These are phyloP conservation scores for Melanaphis sacchari DNA, from an alignment of 1,140 invertebrate species.

Conservation along the genomic window DNA sequence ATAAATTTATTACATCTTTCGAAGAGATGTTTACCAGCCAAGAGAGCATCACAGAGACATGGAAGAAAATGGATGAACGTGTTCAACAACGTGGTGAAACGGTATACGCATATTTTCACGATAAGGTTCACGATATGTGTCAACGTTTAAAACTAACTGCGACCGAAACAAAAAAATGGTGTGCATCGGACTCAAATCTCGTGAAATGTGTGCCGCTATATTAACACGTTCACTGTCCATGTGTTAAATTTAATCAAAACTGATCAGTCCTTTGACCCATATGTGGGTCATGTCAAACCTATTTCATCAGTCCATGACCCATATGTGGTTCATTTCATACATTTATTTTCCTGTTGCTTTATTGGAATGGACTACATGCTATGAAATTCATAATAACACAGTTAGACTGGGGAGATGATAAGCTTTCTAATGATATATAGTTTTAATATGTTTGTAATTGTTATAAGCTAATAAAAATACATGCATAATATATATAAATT, in stretches of 20 bases:
- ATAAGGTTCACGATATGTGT: background rate
- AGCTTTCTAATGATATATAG: background rate
- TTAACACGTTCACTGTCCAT: background rate
- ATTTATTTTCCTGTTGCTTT: background rate
- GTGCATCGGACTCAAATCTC: background rate
- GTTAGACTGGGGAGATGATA: background rate
- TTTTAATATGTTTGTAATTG: slow-evolving; percentile 1
- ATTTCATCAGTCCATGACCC: background rate
- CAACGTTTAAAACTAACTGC: background rate
- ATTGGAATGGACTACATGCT: background rate
- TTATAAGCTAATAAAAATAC: background rate
- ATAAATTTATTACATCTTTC: background rate
- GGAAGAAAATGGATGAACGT: background rate
- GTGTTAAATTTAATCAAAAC: slow-evolving; percentile 3
- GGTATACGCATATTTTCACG: background rate
- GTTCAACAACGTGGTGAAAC: background rate
- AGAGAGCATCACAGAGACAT: background rate
- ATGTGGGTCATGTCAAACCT: background rate
- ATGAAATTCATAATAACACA: background rate
- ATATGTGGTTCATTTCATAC: background rate
- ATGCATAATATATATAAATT: slow-evolving; percentile 8
- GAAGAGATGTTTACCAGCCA: background rate
- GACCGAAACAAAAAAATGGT: background rate
- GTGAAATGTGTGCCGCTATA: background rate
- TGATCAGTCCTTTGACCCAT: background rate